phyloP scores from a whole-genome alignment of 2,113 vertebrate genomes.

The Rhinopomastus cyanomelas region DNA sequence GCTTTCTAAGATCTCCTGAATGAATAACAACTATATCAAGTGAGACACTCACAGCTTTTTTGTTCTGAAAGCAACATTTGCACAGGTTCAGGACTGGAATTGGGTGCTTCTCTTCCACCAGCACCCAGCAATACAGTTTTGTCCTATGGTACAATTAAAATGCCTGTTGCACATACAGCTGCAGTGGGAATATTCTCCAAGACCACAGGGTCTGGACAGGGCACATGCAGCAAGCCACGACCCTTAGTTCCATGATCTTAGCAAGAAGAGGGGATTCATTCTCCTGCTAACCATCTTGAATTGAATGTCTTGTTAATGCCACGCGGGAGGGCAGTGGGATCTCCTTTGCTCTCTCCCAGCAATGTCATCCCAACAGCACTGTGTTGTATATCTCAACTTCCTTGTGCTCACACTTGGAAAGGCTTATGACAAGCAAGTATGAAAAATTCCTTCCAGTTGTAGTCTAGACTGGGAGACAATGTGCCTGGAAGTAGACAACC shows the following conservation, averaged over 20 bases:
- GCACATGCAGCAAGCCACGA: fast-evolving
- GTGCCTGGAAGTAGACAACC: not conserved
- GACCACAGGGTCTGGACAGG: not conserved
- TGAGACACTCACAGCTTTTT: not conserved
- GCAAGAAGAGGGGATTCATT: not conserved
- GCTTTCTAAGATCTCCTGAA: not conserved
- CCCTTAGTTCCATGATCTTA: not conserved
- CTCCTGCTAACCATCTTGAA: not conserved
- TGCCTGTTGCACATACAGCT: not conserved
- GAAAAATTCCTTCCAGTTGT: not conserved
- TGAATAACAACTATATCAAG: not conserved
- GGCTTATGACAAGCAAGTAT: fast-evolving
- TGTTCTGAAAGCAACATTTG: not conserved
- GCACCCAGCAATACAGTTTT: not conserved
- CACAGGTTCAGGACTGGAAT: not conserved
- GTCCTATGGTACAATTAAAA: not conserved
- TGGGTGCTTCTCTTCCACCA: not conserved
- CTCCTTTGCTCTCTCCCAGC: not conserved
- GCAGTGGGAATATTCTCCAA: not conserved
- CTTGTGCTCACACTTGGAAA: not conserved
- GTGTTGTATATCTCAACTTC: not conserved
- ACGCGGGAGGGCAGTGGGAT: not conserved
- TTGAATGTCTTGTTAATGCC: not conserved
- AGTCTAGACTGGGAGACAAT: not conserved
- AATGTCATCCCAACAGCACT: not conserved